Conservation (phyloP, 1,140 invertebrate species). For the Watersipora subatra region DNA sequence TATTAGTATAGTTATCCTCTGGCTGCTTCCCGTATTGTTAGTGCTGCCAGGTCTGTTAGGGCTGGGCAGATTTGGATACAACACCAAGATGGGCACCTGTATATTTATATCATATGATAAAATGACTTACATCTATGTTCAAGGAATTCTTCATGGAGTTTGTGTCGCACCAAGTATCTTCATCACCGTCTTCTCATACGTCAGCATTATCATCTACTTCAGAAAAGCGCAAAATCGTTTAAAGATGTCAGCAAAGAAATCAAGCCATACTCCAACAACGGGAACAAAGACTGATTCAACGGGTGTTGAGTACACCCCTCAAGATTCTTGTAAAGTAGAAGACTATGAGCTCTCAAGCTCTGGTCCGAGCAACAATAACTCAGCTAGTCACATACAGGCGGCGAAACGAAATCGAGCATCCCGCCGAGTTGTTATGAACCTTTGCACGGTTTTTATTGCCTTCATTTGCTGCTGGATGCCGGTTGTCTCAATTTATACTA, state of each 20-base stretch:
- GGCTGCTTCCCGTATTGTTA: not conserved
- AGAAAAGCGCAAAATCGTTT: not conserved
- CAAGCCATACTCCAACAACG: not conserved
- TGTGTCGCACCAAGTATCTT: not conserved
- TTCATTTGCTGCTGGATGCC: conserved; percentile 7
- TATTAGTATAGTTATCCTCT: not conserved
- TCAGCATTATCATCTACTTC: conserved; percentile 4
- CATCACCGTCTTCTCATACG: conserved; percentile 5
- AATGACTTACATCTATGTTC: not conserved
- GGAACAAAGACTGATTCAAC: not conserved
- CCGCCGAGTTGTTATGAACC: not conserved
- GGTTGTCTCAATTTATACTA: not conserved
- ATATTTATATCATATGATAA: not conserved
- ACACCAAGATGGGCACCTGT: conserved; percentile 4
- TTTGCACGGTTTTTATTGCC: not conserved
- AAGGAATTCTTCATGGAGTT: not conserved
- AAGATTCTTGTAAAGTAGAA: not conserved
- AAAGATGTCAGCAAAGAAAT: not conserved
- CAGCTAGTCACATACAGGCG: not conserved
- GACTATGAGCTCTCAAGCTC: not conserved
- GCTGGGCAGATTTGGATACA: conserved; percentile 4
- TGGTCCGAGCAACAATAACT: not conserved
- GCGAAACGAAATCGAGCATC: not conserved
- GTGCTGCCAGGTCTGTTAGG: conserved; percentile 1
- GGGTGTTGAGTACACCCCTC: not conserved